Evolutionary conservation across 92 coral and sea anemone genomes (phyloP), one percentile per base, ranked within the genome.

Genomic region (Heliopora coerulea): DNA sequence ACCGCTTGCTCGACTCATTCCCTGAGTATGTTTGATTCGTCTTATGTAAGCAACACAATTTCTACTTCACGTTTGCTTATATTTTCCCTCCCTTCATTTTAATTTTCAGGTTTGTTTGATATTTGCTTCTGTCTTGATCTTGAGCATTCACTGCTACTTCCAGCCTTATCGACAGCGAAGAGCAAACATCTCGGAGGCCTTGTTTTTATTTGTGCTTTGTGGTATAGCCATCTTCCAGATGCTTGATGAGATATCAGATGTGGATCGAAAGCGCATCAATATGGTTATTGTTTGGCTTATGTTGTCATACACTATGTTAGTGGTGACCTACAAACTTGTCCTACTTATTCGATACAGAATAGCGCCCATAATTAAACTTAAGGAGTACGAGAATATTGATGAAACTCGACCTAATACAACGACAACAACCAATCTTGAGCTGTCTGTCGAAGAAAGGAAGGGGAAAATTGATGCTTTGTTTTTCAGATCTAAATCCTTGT

Each of bases 161-260:
- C 99, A 90, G 61, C 99, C 99, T 5, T 95, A 95, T 82, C 78
- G 25, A 54, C 80, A 87, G 58, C 73, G 59, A 23, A 80, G 85
- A 39, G 88, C 90, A 28, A 95, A 95, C 81, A 72, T 88, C 30
- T 67, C 96, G 7, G 99, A 95, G 49, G 82, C 96, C 12, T n/a
- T 90, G 26, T 95, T 90, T 63, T 75, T 95, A n/a, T 76, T 79
- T 39, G 76, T 75, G 1, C 85, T 95, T 41, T 78, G 91, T 50
- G 49, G 72, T 10, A 37, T 95, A 63, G 89, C 89, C 14, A 63
- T 83, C 37, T 68, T 88, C 66, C 97, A 87, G 44, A 58, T 86
- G 28, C n/a, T 90, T 48, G 78, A 87, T 8, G n/a, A n/a, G n/a
- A 68, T 83, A 18, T 13, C 41, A 10, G 56, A 87, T 65, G 28